Conservation (phyloP, 2,888 invertebrate species). For the Neoaliturus tenellus region DNA sequence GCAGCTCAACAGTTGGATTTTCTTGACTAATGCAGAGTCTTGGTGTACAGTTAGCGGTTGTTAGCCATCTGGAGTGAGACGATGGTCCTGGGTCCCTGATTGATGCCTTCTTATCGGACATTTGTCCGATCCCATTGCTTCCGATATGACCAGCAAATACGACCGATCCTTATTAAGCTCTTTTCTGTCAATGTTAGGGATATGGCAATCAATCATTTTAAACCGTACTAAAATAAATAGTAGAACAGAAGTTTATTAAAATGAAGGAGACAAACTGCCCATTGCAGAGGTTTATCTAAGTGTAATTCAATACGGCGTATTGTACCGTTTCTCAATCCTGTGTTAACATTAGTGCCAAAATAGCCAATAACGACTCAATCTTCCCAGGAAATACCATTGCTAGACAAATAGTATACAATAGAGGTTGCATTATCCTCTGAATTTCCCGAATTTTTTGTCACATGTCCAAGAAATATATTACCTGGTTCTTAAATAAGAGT, state of each 20-base stretch:
- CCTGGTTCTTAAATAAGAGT: slow-evolving; percentile 43
- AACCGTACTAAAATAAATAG: slow-evolving; percentile 57
- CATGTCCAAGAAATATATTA: slow-evolving; percentile 31
- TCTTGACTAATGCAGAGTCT: slow-evolving; percentile 34
- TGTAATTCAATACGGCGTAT: slow-evolving; percentile 56
- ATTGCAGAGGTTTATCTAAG: slow-evolving; percentile 57
- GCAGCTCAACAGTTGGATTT: slow-evolving; percentile 27
- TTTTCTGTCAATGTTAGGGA: slow-evolving; percentile 35
- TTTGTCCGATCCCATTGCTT: slow-evolving; percentile 52
- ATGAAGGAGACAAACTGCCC: slow-evolving; percentile 57
- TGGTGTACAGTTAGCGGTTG: slow-evolving; percentile 21
- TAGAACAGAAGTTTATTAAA: slow-evolving; percentile 60
- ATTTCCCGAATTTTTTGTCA: slow-evolving; percentile 29
- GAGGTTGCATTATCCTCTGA: slow-evolving; percentile 26
- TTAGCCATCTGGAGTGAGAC: slow-evolving; percentile 47
- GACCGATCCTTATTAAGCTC: slow-evolving; percentile 51
- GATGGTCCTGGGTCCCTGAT: slow-evolving; percentile 17
- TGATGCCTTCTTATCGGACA: slow-evolving; percentile 52
- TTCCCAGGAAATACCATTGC: slow-evolving; percentile 62
- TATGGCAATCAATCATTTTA: slow-evolving; percentile 51
- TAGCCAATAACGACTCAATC: slow-evolving; percentile 59
- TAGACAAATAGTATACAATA: slow-evolving; percentile 42
- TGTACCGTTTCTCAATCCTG: slow-evolving; percentile 56
- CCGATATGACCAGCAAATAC: slow-evolving; percentile 57
- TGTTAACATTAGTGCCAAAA: slow-evolving; percentile 60